These are phyloP conservation scores for Gopherus evgoodei DNA, from an alignment of 2,113 vertebrate genomes.

Conservation along the genomic window DNA sequence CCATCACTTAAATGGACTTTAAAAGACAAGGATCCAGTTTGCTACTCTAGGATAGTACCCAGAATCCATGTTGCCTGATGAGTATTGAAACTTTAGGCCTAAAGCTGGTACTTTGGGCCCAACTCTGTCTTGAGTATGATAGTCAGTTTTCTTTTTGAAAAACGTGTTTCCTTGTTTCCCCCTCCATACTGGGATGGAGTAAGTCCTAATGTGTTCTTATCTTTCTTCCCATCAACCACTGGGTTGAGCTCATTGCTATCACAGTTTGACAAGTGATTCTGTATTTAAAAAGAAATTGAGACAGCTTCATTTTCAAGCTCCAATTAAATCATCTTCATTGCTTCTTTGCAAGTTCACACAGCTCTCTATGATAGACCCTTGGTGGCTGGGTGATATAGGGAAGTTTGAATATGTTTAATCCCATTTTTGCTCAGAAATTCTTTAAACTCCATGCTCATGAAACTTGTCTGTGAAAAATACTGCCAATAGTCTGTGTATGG, in stretches of 20 bases:
- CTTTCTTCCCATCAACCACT: neutral
- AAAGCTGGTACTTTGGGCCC: neutral
- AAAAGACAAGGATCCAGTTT: neutral
- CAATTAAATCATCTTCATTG: neutral
- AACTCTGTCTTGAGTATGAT: neutral
- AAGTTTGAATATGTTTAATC: neutral
- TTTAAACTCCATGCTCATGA: neutral
- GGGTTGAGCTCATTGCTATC: neutral
- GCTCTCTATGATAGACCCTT: neutral
- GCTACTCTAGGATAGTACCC: neutral
- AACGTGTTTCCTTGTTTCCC: neutral
- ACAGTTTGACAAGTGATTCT: neutral
- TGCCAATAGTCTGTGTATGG: neutral
- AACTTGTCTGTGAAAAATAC: neutral
- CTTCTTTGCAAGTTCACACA: neutral
- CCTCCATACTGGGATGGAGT: neutral
- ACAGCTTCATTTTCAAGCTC: neutral
- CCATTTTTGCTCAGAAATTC: neutral
- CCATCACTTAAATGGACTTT: neutral
- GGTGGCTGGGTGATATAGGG: neutral
- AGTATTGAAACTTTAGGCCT: neutral
- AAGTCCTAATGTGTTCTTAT: neutral
- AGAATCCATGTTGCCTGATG: neutral
- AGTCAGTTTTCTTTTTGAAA: neutral
- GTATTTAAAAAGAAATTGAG: neutral